Evolutionary conservation across 2,888 invertebrate genomes (phyloP), one percentile per base, ranked within the genome.

Genomic region (Unio pictorum): DNA sequence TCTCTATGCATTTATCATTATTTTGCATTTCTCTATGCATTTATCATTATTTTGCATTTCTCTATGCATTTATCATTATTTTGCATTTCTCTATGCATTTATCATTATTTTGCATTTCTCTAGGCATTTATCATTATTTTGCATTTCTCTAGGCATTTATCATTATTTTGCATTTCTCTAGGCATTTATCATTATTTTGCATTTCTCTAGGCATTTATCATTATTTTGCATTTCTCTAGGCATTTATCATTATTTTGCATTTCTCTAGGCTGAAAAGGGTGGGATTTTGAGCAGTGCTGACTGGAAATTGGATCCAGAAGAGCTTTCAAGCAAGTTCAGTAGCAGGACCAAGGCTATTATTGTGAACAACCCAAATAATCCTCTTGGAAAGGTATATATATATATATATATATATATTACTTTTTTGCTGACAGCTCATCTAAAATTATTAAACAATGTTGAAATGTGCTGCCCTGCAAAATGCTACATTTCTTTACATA

Each of bases 311-410:
- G 96, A 99, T 88, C 93, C 93, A 69, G 91, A 92, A 8, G 96
- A 98, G 88, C 90, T 99, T 55, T 93, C 93, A 69, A 92, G 92
- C 0, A 91, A 96, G 15, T 98, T 99, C 90, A 97, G 93, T 81
- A 87, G 91, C 3, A 95, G 95, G 88, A 99, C 99, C 0, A 99
- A 99, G 92, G 94, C 95, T 90, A 94, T 99, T 3, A 95, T 99
- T 68, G 83, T 99, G n/a, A 99, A 99, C 91, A 98, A 98, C 0
- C 99, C 99, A 0, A 96, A 99, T 90, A 99, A 99, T 91, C 99
- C 99, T 0, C 90, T 97, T 0, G 99, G 99, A 61, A 99, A 99
- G 91, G 95, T 97, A 70, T 68, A 70, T 58, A 26, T 34, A 34
- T 34, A 30, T 30, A 30, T 30, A 30, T 30, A 30, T 30, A 30